A percentile compares a stretch with the other conserved stretches of the same genome.
phyloP scores from a whole-genome alignment of 2,888 invertebrate species.

The Zonitis immaculata region DNA sequence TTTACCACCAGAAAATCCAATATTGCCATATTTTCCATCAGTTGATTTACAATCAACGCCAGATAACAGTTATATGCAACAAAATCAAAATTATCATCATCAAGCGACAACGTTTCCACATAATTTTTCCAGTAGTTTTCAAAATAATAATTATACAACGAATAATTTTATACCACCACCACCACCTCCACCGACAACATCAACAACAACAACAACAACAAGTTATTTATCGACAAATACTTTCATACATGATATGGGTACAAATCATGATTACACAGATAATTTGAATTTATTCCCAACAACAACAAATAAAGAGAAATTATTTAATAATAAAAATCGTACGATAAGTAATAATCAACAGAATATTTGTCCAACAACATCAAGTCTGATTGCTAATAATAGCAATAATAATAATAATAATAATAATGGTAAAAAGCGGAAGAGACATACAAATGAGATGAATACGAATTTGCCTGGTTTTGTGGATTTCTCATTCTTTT shows the following conservation, averaged over 20 bases:
- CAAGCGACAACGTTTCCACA: conserved; percentile 32
- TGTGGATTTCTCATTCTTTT: conserved; percentile 44
- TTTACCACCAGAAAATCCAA: conserved; percentile 41
- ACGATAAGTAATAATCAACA: conserved; percentile 9
- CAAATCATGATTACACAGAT: conserved; percentile 25
- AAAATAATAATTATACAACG: conserved; percentile 36
- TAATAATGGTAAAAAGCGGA: conserved; percentile 36
- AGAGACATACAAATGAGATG: conserved; percentile 30
- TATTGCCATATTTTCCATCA: conserved; percentile 44
- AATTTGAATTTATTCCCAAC: conserved; percentile 26
- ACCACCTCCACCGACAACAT: conserved; percentile 16
- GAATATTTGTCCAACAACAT: conserved; percentile 3
- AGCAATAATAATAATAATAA: conserved; percentile 19
- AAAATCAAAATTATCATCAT: conserved; percentile 37
- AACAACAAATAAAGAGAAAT: conserved; percentile 22
- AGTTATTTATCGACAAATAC: conserved; percentile 37
- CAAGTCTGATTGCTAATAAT: conserved; percentile 10
- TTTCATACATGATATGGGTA: conserved; percentile 36
- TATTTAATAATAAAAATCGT: conserved; percentile 18
- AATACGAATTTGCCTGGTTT: conserved; percentile 36
- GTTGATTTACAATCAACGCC: conserved; percentile 37
- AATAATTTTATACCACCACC: conserved; percentile 38
- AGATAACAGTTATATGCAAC: conserved; percentile 39
- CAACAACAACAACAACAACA: conserved; percentile 34
- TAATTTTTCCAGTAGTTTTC: conserved; percentile 34